Evolutionary conservation across 2,888 invertebrate genomes (phyloP).

Genomic region (Eilema sororculum): DNA sequence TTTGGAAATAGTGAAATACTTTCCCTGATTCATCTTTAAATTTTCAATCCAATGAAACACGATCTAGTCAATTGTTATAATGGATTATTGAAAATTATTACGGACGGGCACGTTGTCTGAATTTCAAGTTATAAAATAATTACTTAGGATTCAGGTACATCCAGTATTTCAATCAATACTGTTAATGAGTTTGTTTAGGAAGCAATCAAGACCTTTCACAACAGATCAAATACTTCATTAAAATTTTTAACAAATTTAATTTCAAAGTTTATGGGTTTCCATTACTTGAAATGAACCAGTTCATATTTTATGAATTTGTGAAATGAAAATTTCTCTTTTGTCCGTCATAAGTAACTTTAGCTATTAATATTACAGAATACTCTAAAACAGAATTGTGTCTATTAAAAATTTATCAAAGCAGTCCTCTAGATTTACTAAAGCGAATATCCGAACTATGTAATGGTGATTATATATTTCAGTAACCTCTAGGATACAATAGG

Average conservation of each 20-base stretch:
- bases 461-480: too few species aligned
- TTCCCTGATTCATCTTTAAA: neutral
- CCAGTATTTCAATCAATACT: slow-evolving; percentile 39
- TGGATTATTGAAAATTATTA: neutral
- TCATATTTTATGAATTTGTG: slow-evolving; percentile 52
- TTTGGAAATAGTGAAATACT: neutral
- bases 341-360: slow-evolving; percentile 43
- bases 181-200: slow-evolving; percentile 38
- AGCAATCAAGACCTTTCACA: slow-evolving; percentile 19
- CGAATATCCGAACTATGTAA: slow-evolving; percentile 15
- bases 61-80: neutral
- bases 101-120: neutral
- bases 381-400: slow-evolving; percentile 29
- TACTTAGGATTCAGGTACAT: neutral
- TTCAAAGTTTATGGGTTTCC: slow-evolving; percentile 32
- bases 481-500: neutral
- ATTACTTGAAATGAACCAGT: slow-evolving; percentile 41
- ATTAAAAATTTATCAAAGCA: slow-evolving; percentile 50
- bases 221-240: slow-evolving; percentile 19
- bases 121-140: neutral
- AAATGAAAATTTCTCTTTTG: slow-evolving; percentile 50
- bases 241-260: slow-evolving; percentile 24
- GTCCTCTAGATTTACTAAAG: slow-evolving; percentile 16
- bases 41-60: slow-evolving; percentile 1
- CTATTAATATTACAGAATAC: slow-evolving; percentile 50